Evolutionary conservation across 2,888 invertebrate genomes (phyloP).

Genomic region (Reticulitermes lucifugus): DNA sequence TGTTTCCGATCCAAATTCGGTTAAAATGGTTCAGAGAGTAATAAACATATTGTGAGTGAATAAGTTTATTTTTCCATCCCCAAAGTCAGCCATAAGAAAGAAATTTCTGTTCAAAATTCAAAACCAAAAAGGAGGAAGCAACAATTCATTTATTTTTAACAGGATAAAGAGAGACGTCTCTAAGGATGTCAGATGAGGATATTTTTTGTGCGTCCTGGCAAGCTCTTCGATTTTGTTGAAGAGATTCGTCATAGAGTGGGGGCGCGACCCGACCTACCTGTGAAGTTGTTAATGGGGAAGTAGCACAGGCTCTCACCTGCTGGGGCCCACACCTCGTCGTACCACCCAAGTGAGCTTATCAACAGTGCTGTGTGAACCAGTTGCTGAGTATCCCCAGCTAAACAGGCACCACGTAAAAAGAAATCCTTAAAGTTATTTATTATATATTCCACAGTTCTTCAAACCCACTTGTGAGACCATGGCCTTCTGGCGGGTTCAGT

Average conservation of each 20-base stretch:
- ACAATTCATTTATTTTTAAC: constrained; percentile 38
- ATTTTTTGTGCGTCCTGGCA: neutral
- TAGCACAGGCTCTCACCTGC: constrained; percentile 37
- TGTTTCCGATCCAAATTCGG: too few relatives aligned
- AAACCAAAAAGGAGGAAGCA: constrained; percentile 12
- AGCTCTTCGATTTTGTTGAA: constrained; percentile 31
- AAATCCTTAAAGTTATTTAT: constrained; percentile 23
- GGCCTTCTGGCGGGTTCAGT: constrained; percentile 5
- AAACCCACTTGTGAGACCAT: constrained; percentile 11
- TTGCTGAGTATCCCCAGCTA: neutral
- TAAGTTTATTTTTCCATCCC: too few relatives aligned
- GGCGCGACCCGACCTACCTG: constrained; percentile 13
- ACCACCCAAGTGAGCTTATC: constrained; percentile 35
- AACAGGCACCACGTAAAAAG: neutral
- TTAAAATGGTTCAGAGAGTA: too few relatives aligned
- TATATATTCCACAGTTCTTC: constrained; percentile 8
- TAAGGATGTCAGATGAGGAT: constrained; percentile 23
- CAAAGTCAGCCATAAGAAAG: too few relatives aligned
- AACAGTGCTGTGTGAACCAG: constrained; percentile 26
- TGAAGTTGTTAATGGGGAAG: constrained; percentile 45
- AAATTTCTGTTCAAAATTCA: neutral
- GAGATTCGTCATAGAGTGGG: constrained; percentile 48
- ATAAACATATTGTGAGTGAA: too few relatives aligned
- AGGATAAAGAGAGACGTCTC: constrained; percentile 27
- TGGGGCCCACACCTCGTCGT: constrained; percentile 22